Evolutionary conservation across 2,888 invertebrate genomes (phyloP), one percentile per base, ranked within the genome.

Genomic region (Parnassius orleans): DNA sequence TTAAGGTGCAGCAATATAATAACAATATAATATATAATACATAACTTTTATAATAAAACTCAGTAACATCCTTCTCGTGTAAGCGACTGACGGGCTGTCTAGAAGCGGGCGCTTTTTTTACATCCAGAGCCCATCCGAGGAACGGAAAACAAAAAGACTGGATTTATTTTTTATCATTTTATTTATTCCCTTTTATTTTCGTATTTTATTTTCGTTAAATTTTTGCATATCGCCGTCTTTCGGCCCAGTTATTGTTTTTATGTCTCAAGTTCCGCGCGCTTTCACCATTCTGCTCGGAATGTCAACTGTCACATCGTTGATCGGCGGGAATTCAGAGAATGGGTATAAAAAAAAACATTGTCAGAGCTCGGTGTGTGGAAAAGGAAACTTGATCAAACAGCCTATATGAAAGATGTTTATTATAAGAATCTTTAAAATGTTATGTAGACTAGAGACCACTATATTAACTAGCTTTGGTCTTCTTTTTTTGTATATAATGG

Each of bases 91-190:
- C 83, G 80, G 80, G 74, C 88, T 86, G 92, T 91, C 92, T 92
- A 87, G 90, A 87, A 89, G 86, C 90, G 90, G 88, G 85, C 86
- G 86, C 86, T 89, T 91, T 91, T 84, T 90, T 88, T 87, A 85
- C 87, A 86, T 83, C 84, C 83, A 84, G 84, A 87, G 86, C 90
- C 90, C 87, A 85, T 86, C 88, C 87, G 86, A 84, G 81, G 79
- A 83, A 78, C 82, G 83, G 84, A 79, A 88, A 90, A 90, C 90
- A 90, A 91, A 91, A 91, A 90, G 87, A 83, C 83, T 81, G 89
- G 89, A 90, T 90, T 91, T 90, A 86, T 90, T 84, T 83, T 87
- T 87, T 89, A 86, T 88, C 85, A 86, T 88, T 89, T 90, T 90
- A 87, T 90, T 90, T 90, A 88, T 89, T 85, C 79, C 78, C 81